Percentiles rank a stretch among this genome's conserved stretches.
Conservation (phyloP, 2,113 vertebrate genomes). For the Oceanodroma tethys region DNA sequence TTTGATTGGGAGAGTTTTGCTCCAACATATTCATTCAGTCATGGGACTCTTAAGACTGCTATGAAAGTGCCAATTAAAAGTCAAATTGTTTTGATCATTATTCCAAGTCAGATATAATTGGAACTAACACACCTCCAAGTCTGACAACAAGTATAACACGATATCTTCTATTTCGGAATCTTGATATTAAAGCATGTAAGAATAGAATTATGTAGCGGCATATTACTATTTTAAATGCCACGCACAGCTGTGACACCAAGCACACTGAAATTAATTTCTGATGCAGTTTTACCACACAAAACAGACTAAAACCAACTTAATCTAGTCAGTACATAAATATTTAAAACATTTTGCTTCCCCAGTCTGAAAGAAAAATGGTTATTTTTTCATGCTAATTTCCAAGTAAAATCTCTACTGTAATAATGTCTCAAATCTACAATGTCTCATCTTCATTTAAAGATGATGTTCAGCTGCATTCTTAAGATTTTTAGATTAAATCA, state of each 20-base stretch:
- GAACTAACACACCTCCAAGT: not conserved
- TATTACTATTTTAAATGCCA: not conserved
- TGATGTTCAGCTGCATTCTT: not conserved
- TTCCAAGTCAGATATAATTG: not conserved
- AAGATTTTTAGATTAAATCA: not conserved
- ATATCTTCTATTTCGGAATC: not conserved
- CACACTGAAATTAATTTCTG: not conserved
- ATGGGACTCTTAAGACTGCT: not conserved
- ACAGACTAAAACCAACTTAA: not conserved
- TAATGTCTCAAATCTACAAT: not conserved
- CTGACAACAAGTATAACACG: not conserved
- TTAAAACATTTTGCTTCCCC: not conserved
- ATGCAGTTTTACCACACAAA: not conserved
- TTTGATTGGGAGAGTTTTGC: not conserved
- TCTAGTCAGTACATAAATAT: not conserved
- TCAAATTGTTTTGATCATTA: not conserved
- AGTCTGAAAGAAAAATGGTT: not conserved
- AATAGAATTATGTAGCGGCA: rapidly evolving
- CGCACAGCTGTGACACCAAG: not conserved
- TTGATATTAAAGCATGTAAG: not conserved
- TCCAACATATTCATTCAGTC: not conserved
- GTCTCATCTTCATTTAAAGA: not conserved
- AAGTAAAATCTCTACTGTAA: not conserved
- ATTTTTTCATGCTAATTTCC: not conserved
- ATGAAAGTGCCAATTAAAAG: not conserved